Evolutionary conservation across 92 coral and sea anemone genomes (phyloP).

Genomic region (Palythoa heliodiscus): DNA sequence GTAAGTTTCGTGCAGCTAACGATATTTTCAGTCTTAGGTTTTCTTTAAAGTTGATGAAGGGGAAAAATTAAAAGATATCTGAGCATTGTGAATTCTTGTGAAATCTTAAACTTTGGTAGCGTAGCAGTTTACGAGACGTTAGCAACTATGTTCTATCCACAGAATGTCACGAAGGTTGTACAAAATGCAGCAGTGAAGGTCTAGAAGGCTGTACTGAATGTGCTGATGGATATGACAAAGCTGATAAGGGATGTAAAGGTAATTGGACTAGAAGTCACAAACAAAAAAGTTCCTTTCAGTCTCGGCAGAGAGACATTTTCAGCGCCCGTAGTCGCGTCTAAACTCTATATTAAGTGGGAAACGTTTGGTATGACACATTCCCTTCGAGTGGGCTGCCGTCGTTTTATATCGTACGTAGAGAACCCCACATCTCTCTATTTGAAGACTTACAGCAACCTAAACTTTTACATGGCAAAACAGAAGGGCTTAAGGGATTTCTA

Average conservation of each 20-base stretch:
- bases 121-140: neutral
- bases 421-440: too few relatives aligned
- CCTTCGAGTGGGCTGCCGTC: too few relatives aligned
- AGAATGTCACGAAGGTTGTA: conserved; percentile 87
- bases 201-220: conserved; percentile 80
- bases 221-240: conserved; percentile 77
- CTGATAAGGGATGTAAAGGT: conserved; percentile 93
- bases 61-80: neutral
- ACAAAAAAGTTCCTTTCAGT: neutral
- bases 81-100: neutral
- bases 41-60: neutral
- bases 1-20: conserved; percentile 37
- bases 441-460: too few relatives aligned
- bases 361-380: too few relatives aligned
- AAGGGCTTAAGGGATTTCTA: too few relatives aligned
- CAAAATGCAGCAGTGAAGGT: conserved; percentile 81
- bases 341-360: neutral
- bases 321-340: too few relatives aligned
- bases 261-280: neutral
- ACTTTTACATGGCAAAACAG: too few relatives aligned
- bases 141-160: neutral
- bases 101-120: neutral
- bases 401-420: too few relatives aligned
- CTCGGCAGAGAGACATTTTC: too few relatives aligned
- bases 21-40: neutral